A percentile compares a stretch with the other conserved stretches of the same genome.
Conservation (phyloP, 2,797 vertebrate genomes). For the Gymnocypris eckloni region DNA sequence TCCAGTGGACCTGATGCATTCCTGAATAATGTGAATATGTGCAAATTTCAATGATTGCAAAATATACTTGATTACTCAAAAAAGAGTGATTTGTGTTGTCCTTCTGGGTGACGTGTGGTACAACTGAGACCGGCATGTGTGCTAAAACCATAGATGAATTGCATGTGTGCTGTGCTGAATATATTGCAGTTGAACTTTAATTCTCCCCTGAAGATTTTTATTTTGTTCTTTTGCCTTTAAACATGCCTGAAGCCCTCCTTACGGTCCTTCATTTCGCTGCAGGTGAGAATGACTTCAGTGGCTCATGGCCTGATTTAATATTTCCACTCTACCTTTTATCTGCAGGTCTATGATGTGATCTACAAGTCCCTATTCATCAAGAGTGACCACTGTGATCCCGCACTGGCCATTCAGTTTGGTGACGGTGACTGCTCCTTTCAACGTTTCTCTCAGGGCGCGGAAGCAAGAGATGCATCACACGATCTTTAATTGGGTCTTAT, state of each 20-base stretch:
- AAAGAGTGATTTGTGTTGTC: slow-evolving; percentile 46
- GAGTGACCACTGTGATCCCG: slow-evolving; percentile 31
- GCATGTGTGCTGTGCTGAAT: slow-evolving; percentile 39
- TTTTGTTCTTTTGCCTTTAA: slow-evolving; percentile 64
- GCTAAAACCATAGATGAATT: slow-evolving; percentile 64
- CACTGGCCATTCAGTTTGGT: slow-evolving; percentile 25
- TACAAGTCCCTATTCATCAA: slow-evolving; percentile 26
- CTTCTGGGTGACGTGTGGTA: not conserved
- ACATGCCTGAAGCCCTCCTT: slow-evolving; percentile 76
- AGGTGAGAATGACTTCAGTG: slow-evolving; percentile 70
- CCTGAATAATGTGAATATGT: slow-evolving; percentile 14
- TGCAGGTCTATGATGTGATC: slow-evolving; percentile 68
- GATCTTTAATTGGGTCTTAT: slow-evolving; percentile 40
- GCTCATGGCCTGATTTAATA: slow-evolving; percentile 61
- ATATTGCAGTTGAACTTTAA: slow-evolving; percentile 55
- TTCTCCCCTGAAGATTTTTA: slow-evolving; percentile 35
- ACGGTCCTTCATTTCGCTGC: slow-evolving; percentile 68
- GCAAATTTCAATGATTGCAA: not conserved
- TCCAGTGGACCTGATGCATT: slow-evolving; percentile 34
- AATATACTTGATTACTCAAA: not conserved
- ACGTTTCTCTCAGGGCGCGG: slow-evolving; percentile 52
- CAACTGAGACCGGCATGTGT: not conserved
- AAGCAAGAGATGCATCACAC: slow-evolving; percentile 15
- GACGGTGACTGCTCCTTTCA: not conserved
- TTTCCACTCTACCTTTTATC: slow-evolving; percentile 59